Evolutionary conservation across 2,888 invertebrate species (phyloP).

Genomic region (Brachyopa scutellaris): DNA sequence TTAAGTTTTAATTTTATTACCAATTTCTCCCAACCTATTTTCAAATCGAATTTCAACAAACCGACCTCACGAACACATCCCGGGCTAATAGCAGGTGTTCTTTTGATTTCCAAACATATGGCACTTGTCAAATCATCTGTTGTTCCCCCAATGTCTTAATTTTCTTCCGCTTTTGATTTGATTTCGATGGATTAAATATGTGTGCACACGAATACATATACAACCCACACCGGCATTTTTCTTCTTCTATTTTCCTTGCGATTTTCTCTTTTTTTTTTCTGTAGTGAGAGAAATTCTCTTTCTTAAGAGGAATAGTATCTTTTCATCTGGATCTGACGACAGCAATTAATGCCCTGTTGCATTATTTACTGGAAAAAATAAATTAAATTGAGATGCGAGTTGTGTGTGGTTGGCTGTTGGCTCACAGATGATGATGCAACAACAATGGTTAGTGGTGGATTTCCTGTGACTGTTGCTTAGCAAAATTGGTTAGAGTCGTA

Average conservation of each 20-base stretch:
- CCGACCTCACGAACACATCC: no score
- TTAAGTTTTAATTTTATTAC: no score
- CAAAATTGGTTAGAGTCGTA: no score
- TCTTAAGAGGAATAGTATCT: conserved; percentile 16
- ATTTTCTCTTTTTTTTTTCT: neutral
- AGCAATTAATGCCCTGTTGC: conserved; percentile 52
- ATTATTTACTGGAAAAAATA: conserved; percentile 41
- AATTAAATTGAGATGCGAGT: conserved; percentile 3
- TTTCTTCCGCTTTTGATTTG: conserved; percentile 27
- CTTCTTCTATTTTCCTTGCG: neutral
- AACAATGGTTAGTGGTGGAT: conserved; percentile 17
- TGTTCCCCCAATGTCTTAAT: conserved; percentile 35
- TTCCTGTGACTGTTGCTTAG: conserved; percentile 1
- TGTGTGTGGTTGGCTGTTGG: neutral
- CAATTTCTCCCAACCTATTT: no score
- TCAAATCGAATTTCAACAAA: no score
- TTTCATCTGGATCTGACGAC: neutral
- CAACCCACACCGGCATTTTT: conserved; percentile 25
- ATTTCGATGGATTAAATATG: no score
- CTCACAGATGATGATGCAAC: conserved; percentile 10
- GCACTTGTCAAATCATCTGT: conserved; percentile 38
- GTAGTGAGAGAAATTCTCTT: neutral
- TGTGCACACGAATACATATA: no score
- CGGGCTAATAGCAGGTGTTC: no score
- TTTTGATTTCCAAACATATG: conserved; percentile 24